phyloP scores from a whole-genome alignment of 2,113 vertebrate genomes.

The Coptodon bakossiorum region DNA sequence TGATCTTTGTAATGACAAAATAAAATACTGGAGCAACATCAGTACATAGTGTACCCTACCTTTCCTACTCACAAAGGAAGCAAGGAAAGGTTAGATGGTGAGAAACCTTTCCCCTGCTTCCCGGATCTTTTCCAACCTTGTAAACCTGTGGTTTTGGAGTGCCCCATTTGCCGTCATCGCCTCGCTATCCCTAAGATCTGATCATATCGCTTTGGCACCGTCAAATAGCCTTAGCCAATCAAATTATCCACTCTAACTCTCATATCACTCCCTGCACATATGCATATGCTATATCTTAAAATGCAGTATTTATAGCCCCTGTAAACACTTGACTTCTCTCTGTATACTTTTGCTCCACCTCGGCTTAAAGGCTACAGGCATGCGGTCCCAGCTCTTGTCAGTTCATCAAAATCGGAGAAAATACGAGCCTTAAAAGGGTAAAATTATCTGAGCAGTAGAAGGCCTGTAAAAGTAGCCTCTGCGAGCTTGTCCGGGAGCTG shows the following conservation, averaged over 20 bases:
- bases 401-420: constrained; percentile 47
- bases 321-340: constrained; percentile 50
- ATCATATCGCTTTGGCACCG: constrained; percentile 55
- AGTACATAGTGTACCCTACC: not conserved
- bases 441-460: constrained; percentile 39
- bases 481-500: constrained; percentile 19
- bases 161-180: constrained; percentile 45
- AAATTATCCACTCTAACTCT: constrained; percentile 54
- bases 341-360: constrained; percentile 33
- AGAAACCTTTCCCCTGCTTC: constrained; percentile 1
- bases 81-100: not conserved
- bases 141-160: constrained; percentile 58
- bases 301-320: constrained; percentile 33
- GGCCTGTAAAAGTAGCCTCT: constrained; percentile 10
- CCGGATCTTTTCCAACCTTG: constrained; percentile 28
- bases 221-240: constrained; percentile 52
- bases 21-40: not conserved
- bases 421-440: constrained; percentile 51
- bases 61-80: not conserved
- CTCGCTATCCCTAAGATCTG: constrained; percentile 45
- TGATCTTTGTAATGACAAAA: not conserved
- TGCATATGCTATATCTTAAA: constrained; percentile 42
- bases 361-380: not conserved
- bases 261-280: constrained; percentile 16
- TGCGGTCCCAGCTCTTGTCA: constrained; percentile 19